These are phyloP conservation scores for Dorcus parallelipipedus DNA, from an alignment of 2,888 invertebrate species.

Conservation along the genomic window DNA sequence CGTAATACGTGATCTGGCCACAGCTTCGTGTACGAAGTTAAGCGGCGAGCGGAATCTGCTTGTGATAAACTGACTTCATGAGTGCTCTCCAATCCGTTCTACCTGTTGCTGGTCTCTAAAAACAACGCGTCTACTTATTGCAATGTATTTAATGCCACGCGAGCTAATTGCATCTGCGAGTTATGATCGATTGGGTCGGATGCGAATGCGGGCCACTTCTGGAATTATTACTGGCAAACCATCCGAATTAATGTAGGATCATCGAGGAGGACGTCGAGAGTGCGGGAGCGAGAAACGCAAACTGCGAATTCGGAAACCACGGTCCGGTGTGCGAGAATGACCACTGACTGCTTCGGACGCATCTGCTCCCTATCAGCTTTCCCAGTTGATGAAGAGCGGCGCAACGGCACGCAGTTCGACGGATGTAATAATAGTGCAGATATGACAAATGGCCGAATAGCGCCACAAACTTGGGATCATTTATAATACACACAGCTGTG, in stretches of 20 bases:
- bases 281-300: too few relatives aligned
- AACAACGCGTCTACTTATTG: conserved; percentile 35
- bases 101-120: conserved; percentile 41
- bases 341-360: not conserved
- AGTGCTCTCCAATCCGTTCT: conserved; percentile 40
- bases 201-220: too few relatives aligned
- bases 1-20: not conserved
- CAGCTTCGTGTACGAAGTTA: conserved; percentile 19
- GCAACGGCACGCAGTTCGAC: conserved; percentile 36
- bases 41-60: conserved; percentile 28
- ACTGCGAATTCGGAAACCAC: too few relatives aligned
- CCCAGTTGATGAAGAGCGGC: conserved; percentile 37
- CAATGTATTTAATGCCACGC: conserved; percentile 7
- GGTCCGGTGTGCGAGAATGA: not conserved
- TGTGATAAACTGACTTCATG: conserved; percentile 42
- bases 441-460: conserved; percentile 51
- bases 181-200: too few relatives aligned
- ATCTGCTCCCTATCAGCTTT: conserved; percentile 10
- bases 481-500: conserved; percentile 52
- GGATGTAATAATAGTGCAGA: conserved; percentile 50
- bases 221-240: too few relatives aligned
- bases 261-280: too few relatives aligned
- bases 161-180: too few relatives aligned
- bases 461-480: conserved; percentile 51
- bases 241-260: too few relatives aligned